phyloP scores from a whole-genome alignment of 1,140 invertebrate species.

The Archegozetes longisetosus region DNA sequence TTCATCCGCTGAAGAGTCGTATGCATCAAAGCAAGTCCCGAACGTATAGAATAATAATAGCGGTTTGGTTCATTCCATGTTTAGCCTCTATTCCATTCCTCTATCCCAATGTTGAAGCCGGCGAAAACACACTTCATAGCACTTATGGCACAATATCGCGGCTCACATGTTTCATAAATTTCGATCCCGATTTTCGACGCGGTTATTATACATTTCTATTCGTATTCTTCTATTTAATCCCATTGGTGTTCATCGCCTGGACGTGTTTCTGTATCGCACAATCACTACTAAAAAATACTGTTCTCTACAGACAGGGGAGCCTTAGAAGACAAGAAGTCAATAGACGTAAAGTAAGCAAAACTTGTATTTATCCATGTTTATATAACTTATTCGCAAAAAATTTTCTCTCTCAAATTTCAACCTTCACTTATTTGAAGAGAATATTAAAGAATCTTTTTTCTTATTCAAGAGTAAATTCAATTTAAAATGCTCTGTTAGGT shows the following conservation, averaged over 20 bases:
- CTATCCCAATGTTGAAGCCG: constrained; percentile 22
- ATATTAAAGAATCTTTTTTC: too few relatives aligned
- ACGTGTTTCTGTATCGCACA: constrained; percentile 32
- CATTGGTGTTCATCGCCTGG: constrained; percentile 29
- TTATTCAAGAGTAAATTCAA: too few relatives aligned
- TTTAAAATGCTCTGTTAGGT: too few relatives aligned
- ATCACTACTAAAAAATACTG: constrained; percentile 27
- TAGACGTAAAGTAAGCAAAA: constrained; percentile 25
- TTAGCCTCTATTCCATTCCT: constrained; percentile 30
- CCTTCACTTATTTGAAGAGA: too few relatives aligned
- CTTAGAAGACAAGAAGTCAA: constrained; percentile 25
- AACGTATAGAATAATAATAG: constrained; percentile 29
- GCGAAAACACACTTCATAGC: constrained; percentile 25
- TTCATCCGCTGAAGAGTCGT: constrained; percentile 33
- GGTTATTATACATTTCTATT: constrained; percentile 33
- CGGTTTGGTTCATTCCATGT: constrained; percentile 31
- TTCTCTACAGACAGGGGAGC: constrained; percentile 22
- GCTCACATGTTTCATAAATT: constrained; percentile 30
- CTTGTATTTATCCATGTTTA: not conserved
- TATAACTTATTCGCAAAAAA: too few relatives aligned
- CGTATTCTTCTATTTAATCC: constrained; percentile 31
- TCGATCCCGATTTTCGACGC: constrained; percentile 26
- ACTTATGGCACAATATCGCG: constrained; percentile 28
- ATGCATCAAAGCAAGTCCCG: constrained; percentile 30
- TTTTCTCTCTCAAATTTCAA: too few relatives aligned